Percentiles rank a stretch among this genome's conserved stretches.
phyloP scores from a whole-genome alignment of 2,888 invertebrate genomes.

The Aspidiotus rigidus region DNA sequence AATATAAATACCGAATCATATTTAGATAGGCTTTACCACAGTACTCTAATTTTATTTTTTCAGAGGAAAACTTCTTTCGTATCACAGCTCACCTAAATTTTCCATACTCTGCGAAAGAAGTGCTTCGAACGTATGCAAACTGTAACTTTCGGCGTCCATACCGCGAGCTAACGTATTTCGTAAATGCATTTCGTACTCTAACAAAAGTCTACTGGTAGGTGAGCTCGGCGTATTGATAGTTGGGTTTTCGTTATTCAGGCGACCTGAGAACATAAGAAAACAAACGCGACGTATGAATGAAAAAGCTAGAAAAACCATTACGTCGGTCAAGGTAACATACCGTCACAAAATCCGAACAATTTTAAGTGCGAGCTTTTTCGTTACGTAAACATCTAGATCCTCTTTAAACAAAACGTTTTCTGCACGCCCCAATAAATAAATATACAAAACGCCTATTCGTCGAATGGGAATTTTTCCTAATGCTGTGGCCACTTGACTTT shows the following conservation, averaged over 20 bases:
- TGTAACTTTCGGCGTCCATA: slow-evolving; percentile 91
- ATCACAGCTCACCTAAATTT: slow-evolving; percentile 60
- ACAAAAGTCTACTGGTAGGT: slow-evolving; percentile 70
- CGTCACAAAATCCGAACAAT: too few species aligned
- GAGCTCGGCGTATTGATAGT: slow-evolving; percentile 59
- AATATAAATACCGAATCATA: too few species aligned
- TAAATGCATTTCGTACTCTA: slow-evolving; percentile 90
- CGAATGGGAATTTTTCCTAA: too few species aligned
- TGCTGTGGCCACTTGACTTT: too few species aligned
- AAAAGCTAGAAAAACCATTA: too few species aligned
- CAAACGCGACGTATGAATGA: too few species aligned
- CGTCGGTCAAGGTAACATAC: too few species aligned
- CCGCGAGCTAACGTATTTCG: slow-evolving; percentile 86
- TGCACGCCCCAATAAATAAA: too few species aligned
- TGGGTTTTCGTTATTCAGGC: slow-evolving; percentile 21
- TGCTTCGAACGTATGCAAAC: slow-evolving; percentile 86
- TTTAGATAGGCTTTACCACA: not conserved
- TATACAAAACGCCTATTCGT: too few species aligned
- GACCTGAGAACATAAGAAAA: slow-evolving; percentile 12
- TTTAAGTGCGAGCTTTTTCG: too few species aligned
- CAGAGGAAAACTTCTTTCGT: not conserved
- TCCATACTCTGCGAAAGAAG: slow-evolving; percentile 90
- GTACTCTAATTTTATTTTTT: not conserved
- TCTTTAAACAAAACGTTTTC: too few species aligned
- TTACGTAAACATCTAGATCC: too few species aligned